These are phyloP conservation scores for Amphiprion ocellaris DNA, from an alignment of 2,113 vertebrate genomes.

Conservation along the genomic window DNA sequence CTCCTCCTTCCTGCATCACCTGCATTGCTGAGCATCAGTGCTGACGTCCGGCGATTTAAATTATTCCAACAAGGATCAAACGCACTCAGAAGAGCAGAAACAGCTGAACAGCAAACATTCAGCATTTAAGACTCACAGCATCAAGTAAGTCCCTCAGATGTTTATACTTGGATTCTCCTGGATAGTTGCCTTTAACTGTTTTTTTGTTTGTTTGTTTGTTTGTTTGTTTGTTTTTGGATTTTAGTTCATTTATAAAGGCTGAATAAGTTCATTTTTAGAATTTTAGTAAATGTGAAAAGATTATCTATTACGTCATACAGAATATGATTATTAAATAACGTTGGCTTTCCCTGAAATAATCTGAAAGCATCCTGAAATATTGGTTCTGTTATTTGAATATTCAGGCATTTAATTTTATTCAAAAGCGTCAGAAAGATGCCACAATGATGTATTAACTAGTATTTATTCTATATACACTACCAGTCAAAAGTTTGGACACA, in stretches of 20 bases:
- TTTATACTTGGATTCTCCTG: not conserved
- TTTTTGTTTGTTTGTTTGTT: too few relatives aligned
- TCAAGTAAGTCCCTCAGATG: conserved; percentile 26
- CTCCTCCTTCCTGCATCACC: not conserved
- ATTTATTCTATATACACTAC: not conserved
- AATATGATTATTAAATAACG: not conserved
- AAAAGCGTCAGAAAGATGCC: not conserved
- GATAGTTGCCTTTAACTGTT: not conserved
- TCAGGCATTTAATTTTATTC: not conserved
- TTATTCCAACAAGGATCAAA: not conserved
- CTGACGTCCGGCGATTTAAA: conserved; percentile 6
- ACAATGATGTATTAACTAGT: not conserved
- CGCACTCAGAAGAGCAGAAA: not conserved
- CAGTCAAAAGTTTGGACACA: too few relatives aligned
- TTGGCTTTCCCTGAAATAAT: not conserved
- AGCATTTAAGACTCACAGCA: not conserved
- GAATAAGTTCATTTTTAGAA: not conserved
- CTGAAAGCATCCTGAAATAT: too few relatives aligned
- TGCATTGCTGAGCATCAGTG: not conserved
- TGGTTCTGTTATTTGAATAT: too few relatives aligned
- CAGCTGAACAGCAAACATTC: not conserved
- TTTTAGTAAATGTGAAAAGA: not conserved
- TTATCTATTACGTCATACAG: too few relatives aligned
- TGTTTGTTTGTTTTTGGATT: too few relatives aligned
- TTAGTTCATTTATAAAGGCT: not conserved